A percentile compares a stretch with the other conserved stretches of the same genome.
Evolutionary conservation across 1,140 invertebrate genomes (phyloP).

Genomic region (silkworm (Bombyx mori)): DNA sequence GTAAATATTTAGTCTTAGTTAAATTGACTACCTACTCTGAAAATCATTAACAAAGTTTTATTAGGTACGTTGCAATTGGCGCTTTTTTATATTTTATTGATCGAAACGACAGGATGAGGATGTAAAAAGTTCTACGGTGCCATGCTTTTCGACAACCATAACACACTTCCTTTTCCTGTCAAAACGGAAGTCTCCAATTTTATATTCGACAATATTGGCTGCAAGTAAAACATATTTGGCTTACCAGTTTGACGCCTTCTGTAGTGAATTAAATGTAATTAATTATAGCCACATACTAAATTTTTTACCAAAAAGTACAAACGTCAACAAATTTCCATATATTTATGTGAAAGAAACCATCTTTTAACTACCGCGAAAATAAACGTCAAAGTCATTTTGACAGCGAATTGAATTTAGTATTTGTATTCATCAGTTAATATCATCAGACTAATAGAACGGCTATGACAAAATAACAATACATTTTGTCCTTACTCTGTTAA

Average conservation of each 20-base stretch:
- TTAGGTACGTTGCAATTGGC: slow-evolving; percentile 1
- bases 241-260: no score
- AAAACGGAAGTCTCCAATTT: slow-evolving; percentile 40
- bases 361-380: slow-evolving; percentile 42
- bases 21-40: no score
- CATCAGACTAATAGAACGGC: neutral
- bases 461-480: no score
- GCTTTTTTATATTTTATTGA: slow-evolving; percentile 13
- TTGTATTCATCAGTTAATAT: neutral
- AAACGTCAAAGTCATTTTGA: slow-evolving; percentile 28
- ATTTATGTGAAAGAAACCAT: slow-evolving; percentile 19
- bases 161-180: slow-evolving; percentile 64
- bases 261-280: neutral
- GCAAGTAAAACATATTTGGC: no score
- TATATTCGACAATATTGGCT: no score
- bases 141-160: slow-evolving; percentile 35
- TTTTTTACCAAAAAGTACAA: slow-evolving; percentile 22
- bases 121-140: slow-evolving; percentile 28
- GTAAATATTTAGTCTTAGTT: no score
- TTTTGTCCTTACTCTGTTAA: no score
- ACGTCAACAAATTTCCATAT: slow-evolving; percentile 40
- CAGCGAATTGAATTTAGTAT: neutral
- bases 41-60: no score
- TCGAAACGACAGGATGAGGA: slow-evolving; percentile 53
- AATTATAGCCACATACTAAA: slow-evolving; percentile 15